phyloP scores from a whole-genome alignment of 2,113 vertebrate genomes.

The Emydura subglobosa region DNA sequence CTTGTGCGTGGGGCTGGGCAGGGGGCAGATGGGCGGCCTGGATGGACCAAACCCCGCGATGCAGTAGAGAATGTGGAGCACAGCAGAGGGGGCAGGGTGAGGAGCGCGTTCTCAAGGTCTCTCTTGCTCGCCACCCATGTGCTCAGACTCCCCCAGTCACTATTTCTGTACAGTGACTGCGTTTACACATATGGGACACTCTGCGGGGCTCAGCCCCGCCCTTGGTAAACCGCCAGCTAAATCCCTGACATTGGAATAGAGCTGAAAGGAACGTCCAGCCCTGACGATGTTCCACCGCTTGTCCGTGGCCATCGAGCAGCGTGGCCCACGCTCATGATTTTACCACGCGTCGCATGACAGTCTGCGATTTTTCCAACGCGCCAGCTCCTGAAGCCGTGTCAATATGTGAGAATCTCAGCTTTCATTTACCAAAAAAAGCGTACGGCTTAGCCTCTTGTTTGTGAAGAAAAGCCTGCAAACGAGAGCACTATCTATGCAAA shows the following conservation, averaged over 20 bases:
- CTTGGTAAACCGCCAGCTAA: not conserved
- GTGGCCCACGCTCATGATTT: not conserved
- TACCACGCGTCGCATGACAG: too few relatives aligned
- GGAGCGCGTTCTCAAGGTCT: not conserved
- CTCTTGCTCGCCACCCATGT: not conserved
- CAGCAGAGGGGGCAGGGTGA: not conserved
- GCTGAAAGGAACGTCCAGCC: not conserved
- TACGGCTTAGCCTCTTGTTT: not conserved
- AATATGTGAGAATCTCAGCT: not conserved
- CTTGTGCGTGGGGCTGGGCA: not conserved
- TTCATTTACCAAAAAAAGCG: rapidly evolving
- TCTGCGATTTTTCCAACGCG: not conserved
- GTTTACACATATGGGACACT: too few relatives aligned
- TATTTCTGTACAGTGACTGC: not conserved
- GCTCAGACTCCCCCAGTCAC: not conserved
- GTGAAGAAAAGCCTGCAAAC: not conserved
- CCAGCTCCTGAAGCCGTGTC: not conserved
- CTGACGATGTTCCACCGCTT: not conserved
- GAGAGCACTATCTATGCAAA: not conserved
- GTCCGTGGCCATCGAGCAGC: too few relatives aligned
- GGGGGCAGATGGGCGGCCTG: not conserved
- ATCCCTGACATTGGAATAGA: not conserved
- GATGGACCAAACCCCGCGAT: not conserved
- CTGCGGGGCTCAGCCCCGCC: too few relatives aligned
- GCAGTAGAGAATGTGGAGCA: not conserved